These are phyloP conservation scores for Centropus bengalensis DNA, from an alignment of 2,113 vertebrate genomes.

Conservation along the genomic window DNA sequence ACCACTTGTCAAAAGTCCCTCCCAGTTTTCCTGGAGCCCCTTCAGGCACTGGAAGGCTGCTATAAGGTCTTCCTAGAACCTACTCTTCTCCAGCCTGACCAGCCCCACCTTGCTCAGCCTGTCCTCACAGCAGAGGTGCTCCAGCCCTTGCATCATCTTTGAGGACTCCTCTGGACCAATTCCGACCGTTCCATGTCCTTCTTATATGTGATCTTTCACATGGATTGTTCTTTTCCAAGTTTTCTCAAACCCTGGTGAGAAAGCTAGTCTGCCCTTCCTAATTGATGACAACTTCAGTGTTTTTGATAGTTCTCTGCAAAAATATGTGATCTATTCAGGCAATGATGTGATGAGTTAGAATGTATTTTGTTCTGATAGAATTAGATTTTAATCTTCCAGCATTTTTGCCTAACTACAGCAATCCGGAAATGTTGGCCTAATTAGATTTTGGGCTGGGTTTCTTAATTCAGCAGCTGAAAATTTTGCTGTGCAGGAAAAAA, in stretches of 20 bases:
- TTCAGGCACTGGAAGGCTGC: no score
- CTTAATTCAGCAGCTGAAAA: neutral
- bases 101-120: no score
- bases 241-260: neutral
- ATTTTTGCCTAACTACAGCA: neutral
- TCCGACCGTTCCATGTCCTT: no score
- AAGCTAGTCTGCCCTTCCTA: neutral
- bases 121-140: no score
- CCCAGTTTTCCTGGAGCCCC: no score
- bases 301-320: neutral
- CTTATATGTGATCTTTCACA: neutral
- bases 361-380: neutral
- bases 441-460: neutral
- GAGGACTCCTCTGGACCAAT: no score
- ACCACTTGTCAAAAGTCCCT: no score
- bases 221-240: neutral
- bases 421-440: neutral
- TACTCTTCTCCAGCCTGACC: no score
- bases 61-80: no score
- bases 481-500: neutral
- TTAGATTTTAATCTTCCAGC: neutral
- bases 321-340: neutral
- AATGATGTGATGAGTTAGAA: neutral
- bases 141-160: no score
- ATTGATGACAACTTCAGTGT: neutral